Conservation (phyloP, 2,797 vertebrate species). For the Scleropages formosus region DNA sequence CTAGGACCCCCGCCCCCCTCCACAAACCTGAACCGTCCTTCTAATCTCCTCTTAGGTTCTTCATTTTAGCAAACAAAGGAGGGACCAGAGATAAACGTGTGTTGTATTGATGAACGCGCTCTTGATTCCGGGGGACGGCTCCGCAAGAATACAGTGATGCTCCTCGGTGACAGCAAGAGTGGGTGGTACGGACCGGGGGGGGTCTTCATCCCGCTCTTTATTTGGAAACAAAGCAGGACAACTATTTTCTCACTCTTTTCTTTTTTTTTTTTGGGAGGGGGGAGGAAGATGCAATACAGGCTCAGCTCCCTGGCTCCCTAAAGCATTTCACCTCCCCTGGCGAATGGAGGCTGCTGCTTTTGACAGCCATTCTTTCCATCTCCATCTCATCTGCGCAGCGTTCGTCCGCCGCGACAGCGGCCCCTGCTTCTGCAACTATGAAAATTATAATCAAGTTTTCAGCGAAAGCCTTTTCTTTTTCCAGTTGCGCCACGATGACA, state of each 20-base stretch:
- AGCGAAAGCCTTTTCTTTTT: not conserved
- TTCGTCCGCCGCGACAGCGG: not conserved
- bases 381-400: not conserved
- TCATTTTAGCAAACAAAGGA: not conserved
- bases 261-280: constrained; percentile 15
- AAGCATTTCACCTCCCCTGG: not conserved
- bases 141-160: constrained; percentile 20
- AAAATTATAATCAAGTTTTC: not conserved
- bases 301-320: constrained; percentile 20
- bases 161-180: constrained; percentile 27
- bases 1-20: no score
- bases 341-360: not conserved
- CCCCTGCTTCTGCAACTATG: not conserved
- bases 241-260: constrained; percentile 11
- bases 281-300: constrained; percentile 17
- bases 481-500: not conserved
- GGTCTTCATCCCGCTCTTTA: constrained; percentile 11
- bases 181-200: not conserved
- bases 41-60: not conserved
- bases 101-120: not conserved
- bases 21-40: not conserved
- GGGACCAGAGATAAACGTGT: not conserved
- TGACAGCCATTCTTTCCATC: not conserved
- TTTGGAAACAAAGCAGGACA: constrained; percentile 27
- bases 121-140: constrained; percentile 25